Evolutionary conservation across 2,797 vertebrate species (phyloP).

Genomic region (Dipus sagitta): DNA sequence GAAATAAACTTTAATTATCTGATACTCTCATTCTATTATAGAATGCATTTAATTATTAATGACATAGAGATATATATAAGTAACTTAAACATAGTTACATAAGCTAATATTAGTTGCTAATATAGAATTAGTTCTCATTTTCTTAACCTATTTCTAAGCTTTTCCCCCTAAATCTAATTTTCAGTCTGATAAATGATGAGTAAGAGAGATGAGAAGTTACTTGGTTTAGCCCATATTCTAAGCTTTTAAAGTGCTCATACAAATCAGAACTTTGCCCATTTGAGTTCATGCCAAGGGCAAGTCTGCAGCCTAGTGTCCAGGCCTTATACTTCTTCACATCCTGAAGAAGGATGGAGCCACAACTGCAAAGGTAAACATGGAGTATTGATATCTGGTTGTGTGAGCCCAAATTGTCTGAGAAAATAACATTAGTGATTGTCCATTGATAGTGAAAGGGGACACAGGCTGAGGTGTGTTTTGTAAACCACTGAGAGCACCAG

Average conservation of each 20-base stretch:
- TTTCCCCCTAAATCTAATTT: conserved; percentile 12
- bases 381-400: neutral
- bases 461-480: neutral
- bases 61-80: neutral
- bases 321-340: neutral
- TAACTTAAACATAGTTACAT: neutral
- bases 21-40: neutral
- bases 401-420: neutral
- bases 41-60: neutral
- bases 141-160: neutral
- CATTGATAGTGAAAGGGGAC: neutral
- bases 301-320: neutral
- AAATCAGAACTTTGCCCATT: neutral
- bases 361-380: neutral
- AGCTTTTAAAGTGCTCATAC: neutral
- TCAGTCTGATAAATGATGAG: neutral
- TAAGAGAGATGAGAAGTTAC: neutral
- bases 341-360: neutral
- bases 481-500: neutral
- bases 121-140: neutral
- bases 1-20: neutral
- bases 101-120: neutral
- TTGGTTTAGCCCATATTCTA: neutral
- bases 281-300: neutral
- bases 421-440: conserved; percentile 1